phyloP scores from a whole-genome alignment of 2,888 invertebrate species.

The Fabriciana adippe region DNA sequence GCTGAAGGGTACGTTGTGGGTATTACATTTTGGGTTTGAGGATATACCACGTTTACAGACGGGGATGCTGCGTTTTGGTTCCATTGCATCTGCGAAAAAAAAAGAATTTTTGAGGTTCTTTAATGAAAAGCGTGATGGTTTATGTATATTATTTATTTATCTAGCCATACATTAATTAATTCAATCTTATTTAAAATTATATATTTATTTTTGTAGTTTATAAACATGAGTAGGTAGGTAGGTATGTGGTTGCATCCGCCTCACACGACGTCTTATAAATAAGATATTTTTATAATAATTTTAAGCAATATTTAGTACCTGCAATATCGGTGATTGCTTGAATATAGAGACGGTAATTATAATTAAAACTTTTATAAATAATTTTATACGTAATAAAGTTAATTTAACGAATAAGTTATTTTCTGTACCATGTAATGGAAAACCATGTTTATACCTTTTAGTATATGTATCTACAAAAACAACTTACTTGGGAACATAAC shows the following conservation, averaged over 20 bases:
- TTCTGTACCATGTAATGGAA: not conserved
- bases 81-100: conserved; percentile 86
- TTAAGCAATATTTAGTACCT: no score
- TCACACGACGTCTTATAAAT: no score
- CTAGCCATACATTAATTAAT: no score
- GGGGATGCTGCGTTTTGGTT: conserved; percentile 84
- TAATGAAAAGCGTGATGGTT: no score
- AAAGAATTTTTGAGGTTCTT: not conserved
- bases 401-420: no score
- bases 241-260: no score
- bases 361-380: not conserved
- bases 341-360: not conserved
- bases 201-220: no score
- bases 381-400: not conserved
- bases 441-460: not conserved
- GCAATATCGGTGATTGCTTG: not conserved
- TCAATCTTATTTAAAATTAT: no score
- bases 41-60: conserved; percentile 85
- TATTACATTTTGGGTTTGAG: conserved; percentile 83
- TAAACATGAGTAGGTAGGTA: no score
- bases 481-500: conserved; percentile 85
- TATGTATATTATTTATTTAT: no score
- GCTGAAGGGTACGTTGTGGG: conserved; percentile 86
- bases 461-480: not conserved
- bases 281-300: not conserved